phyloP scores from a whole-genome alignment of 2,797 vertebrate species.

The Lepidocolaptes lacrymiger region DNA sequence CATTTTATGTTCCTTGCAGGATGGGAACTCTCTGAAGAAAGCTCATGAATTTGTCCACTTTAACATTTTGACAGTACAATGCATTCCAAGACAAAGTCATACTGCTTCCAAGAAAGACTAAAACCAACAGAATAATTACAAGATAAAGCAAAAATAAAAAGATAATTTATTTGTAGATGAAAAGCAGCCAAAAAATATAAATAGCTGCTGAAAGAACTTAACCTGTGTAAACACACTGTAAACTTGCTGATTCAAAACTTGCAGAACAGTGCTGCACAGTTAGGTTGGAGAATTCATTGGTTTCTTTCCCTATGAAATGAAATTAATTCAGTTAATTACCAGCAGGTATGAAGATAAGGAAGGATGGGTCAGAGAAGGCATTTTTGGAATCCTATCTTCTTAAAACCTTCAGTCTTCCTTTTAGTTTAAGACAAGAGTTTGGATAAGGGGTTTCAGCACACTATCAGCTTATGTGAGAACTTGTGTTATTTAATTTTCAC shows the following conservation, averaged over 20 bases:
- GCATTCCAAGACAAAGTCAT: not conserved
- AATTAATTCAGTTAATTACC: not conserved
- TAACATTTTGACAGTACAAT: not conserved
- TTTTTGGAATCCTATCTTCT: not conserved
- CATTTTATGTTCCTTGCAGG: not conserved
- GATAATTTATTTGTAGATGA: not conserved
- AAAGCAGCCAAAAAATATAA: not conserved
- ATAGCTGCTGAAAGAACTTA: not conserved
- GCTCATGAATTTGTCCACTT: not conserved
- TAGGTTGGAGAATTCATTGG: not conserved
- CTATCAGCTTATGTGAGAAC: not conserved
- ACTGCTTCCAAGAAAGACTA: not conserved
- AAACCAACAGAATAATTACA: not conserved
- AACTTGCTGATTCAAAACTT: not conserved
- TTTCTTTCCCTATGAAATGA: not conserved
- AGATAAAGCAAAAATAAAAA: conserved; percentile 11
- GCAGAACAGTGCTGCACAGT: not conserved
- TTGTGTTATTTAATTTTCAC: conserved; percentile 1
- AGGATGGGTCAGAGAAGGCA: not conserved
- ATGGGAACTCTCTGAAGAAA: not conserved
- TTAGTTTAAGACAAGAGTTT: not conserved
- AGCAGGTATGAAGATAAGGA: not conserved
- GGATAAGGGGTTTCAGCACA: not conserved
- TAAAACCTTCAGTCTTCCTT: not conserved
- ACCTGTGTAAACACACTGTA: not conserved